phyloP scores from a whole-genome alignment of 2,797 vertebrate genomes.

The Takifugu ocellatus region DNA sequence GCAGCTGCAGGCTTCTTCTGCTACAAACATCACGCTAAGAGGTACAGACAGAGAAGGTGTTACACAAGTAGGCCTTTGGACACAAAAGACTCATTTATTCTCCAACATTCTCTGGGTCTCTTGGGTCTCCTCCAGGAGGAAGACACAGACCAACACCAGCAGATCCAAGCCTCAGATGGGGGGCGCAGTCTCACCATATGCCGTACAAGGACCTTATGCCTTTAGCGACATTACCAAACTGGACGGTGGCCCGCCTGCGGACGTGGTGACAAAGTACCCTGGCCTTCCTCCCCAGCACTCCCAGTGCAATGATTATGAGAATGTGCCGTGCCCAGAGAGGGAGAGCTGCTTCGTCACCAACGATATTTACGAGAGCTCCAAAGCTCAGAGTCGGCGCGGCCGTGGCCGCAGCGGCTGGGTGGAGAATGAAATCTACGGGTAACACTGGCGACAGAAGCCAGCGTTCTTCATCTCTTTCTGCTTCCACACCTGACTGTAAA shows the following conservation, averaged over 20 bases:
- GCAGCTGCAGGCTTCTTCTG: slow-evolving; percentile 75
- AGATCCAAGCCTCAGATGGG: slow-evolving; percentile 73
- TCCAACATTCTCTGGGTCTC: background rate
- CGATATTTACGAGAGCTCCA: slow-evolving; percentile 89
- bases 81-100: background rate
- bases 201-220: slow-evolving; percentile 75
- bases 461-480: background rate
- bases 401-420: slow-evolving; percentile 84
- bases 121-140: slow-evolving; percentile 70
- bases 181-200: slow-evolving; percentile 56
- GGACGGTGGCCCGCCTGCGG: slow-evolving; percentile 72
- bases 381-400: slow-evolving; percentile 56
- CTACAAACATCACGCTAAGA: slow-evolving; percentile 77
- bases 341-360: slow-evolving; percentile 91
- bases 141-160: slow-evolving; percentile 54
- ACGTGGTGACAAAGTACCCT: slow-evolving; percentile 74
- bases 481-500: slow-evolving; percentile 5
- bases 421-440: slow-evolving; percentile 83
- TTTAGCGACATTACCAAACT: slow-evolving; percentile 80
- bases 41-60: slow-evolving; percentile 66
- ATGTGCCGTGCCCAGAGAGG: slow-evolving; percentile 62
- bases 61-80: background rate
- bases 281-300: slow-evolving; percentile 40
- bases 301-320: slow-evolving; percentile 77
- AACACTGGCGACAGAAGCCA: slow-evolving; percentile 11